These are phyloP conservation scores for Petaurus breviceps DNA, from an alignment of 2,113 vertebrate genomes.

Conservation along the genomic window DNA sequence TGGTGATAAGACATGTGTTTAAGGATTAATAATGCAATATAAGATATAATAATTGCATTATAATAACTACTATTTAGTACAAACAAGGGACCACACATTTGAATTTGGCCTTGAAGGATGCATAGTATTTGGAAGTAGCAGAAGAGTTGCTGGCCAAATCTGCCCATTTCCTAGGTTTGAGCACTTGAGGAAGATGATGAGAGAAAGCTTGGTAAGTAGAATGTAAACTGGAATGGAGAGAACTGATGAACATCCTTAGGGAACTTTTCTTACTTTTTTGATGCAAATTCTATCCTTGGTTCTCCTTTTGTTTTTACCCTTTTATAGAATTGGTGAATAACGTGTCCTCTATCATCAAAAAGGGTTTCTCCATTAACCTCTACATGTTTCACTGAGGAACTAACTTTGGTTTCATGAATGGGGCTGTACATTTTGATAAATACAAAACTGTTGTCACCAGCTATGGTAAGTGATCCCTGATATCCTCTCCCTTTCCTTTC, in stretches of 20 bases:
- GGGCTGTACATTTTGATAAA: conserved; percentile 87
- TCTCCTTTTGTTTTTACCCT: neutral
- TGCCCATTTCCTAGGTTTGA: neutral
- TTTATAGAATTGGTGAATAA: conserved; percentile 88
- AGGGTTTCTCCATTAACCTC: conserved; percentile 92
- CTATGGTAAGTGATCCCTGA: conserved; percentile 86
- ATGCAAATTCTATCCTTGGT: neutral
- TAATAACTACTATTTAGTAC: neutral
- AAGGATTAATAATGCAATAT: neutral
- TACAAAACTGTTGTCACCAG: conserved; percentile 93
- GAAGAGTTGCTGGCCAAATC: neutral
- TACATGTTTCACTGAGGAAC: conserved; percentile 98
- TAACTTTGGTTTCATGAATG: conserved; percentile 95
- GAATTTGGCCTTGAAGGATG: neutral
- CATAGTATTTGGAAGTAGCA: neutral
- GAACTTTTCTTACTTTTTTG: neutral
- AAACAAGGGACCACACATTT: neutral
- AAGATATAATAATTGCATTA: neutral
- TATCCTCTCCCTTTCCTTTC: neutral
- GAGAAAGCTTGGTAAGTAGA: neutral
- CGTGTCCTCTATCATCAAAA: conserved; percentile 86
- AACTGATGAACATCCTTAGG: neutral
- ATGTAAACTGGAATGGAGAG: neutral
- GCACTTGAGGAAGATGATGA: neutral
- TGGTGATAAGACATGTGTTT: neutral